A percentile compares a stretch with the other conserved stretches of the same genome.
Evolutionary conservation across 2,113 vertebrate genomes (phyloP).

Genomic region (Barnardius zonarius): DNA sequence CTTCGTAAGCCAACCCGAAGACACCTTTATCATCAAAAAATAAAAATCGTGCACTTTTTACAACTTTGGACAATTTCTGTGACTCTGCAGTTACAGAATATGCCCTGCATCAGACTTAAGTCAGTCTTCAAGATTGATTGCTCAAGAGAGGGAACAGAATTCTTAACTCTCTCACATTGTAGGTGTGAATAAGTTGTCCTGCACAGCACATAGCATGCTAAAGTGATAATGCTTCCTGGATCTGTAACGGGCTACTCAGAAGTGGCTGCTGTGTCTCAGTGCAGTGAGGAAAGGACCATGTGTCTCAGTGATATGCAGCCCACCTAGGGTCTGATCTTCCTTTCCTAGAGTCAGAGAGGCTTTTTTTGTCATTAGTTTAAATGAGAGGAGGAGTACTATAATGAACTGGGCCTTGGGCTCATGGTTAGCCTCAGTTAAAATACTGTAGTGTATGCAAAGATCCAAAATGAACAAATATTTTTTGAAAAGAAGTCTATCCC

Average conservation of each 20-base stretch:
- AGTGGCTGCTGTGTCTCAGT: background rate
- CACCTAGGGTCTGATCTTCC: background rate
- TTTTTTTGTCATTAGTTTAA: background rate
- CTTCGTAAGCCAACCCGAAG: background rate
- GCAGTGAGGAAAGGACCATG: background rate
- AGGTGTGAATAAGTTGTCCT: background rate
- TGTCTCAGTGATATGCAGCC: background rate
- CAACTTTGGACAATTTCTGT: background rate
- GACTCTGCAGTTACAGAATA: background rate
- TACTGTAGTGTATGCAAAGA: background rate
- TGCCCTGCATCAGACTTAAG: background rate
- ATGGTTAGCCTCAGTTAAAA: background rate
- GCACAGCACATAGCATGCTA: background rate
- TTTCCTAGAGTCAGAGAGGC: background rate
- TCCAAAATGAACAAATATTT: background rate
- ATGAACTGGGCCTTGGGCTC: background rate
- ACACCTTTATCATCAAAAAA: background rate
- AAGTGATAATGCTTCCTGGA: fast-evolving
- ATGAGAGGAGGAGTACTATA: background rate
- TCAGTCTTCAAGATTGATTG: background rate
- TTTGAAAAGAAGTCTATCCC: background rate
- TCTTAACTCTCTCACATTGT: background rate
- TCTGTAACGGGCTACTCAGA: background rate
- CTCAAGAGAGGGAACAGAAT: background rate
- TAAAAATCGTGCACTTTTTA: background rate